Evolutionary conservation across 2,113 vertebrate genomes (phyloP).

Genomic region (Trinectes maculatus): DNA sequence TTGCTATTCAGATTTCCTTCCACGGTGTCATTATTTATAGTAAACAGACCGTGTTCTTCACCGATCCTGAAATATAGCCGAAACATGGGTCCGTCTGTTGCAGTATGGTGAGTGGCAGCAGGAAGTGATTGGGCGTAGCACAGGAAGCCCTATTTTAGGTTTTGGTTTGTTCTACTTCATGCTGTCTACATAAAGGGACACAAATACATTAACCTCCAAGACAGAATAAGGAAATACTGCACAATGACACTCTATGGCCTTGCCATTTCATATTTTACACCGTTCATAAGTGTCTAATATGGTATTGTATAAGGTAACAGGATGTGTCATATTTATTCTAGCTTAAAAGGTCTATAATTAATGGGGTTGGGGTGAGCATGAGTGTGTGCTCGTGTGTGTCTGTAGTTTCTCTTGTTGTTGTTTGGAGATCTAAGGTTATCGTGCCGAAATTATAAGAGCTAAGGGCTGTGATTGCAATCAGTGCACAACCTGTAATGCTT

Average conservation of each 20-base stretch:
- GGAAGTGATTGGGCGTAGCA: conserved; percentile 40
- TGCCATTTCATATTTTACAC: conserved; percentile 9
- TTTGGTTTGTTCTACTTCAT: conserved; percentile 21
- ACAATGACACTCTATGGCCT: conserved; percentile 28
- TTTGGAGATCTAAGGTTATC: conserved; percentile 25
- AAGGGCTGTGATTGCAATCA: conserved; percentile 40
- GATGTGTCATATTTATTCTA: neutral
- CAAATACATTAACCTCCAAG: conserved; percentile 39
- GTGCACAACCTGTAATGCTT: conserved; percentile 10
- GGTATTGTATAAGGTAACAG: neutral
- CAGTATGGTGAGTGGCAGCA: conserved; percentile 31
- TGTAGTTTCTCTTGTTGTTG: conserved; percentile 14
- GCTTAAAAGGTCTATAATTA: neutral
- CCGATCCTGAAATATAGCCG: conserved; percentile 22
- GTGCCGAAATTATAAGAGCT: conserved; percentile 15
- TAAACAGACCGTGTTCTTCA: conserved; percentile 2
- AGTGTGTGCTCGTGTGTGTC: neutral
- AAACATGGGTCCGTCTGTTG: conserved; percentile 15
- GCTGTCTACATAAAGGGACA: conserved; percentile 33
- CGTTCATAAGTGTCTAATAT: neutral
- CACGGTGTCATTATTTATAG: conserved; percentile 32
- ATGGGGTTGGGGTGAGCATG: neutral
- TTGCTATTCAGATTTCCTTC: conserved; percentile 8
- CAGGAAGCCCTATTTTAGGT: conserved; percentile 54
- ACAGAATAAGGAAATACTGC: conserved; percentile 35